Conservation (phyloP, 2,113 vertebrate genomes). For the Benitochromis conjunctus region DNA sequence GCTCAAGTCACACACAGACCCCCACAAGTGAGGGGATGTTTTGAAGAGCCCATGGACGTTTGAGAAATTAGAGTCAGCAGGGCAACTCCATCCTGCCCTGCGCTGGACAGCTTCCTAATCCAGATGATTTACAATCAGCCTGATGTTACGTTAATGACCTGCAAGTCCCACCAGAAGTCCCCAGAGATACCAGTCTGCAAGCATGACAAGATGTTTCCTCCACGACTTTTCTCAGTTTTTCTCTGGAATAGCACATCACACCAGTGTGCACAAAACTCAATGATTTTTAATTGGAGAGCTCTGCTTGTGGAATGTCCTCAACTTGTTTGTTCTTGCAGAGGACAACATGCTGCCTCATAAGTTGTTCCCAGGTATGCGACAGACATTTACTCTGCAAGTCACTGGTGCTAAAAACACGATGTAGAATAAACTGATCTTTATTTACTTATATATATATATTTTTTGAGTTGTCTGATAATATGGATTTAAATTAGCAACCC, state of each 20-base stretch:
- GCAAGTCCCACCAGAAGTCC: background rate
- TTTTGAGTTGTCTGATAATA: background rate
- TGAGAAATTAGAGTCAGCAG: conserved; percentile 13
- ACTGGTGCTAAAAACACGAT: background rate
- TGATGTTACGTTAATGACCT: conserved; percentile 26
- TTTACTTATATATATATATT: no score
- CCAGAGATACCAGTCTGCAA: conserved; percentile 20
- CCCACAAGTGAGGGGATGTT: background rate
- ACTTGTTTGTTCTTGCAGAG: background rate
- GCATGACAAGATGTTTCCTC: conserved; percentile 36
- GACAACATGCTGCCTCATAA: background rate
- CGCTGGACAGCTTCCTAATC: conserved; percentile 25
- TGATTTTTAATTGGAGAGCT: background rate
- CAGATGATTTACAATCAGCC: conserved; percentile 31
- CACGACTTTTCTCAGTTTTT: background rate
- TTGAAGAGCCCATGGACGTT: background rate
- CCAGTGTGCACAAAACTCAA: background rate
- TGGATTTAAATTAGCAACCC: background rate
- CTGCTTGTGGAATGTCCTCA: background rate
- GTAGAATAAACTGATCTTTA: background rate
- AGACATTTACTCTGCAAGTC: background rate
- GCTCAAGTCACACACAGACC: conserved; percentile 21
- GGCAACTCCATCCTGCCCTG: conserved; percentile 27
- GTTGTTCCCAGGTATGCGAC: background rate
- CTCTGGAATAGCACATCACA: conserved; percentile 20